Percentiles rank a stretch among this genome's conserved stretches.
Evolutionary conservation across 2,888 invertebrate species (phyloP).

Genomic region (Cryptophagus acutangulus): DNA sequence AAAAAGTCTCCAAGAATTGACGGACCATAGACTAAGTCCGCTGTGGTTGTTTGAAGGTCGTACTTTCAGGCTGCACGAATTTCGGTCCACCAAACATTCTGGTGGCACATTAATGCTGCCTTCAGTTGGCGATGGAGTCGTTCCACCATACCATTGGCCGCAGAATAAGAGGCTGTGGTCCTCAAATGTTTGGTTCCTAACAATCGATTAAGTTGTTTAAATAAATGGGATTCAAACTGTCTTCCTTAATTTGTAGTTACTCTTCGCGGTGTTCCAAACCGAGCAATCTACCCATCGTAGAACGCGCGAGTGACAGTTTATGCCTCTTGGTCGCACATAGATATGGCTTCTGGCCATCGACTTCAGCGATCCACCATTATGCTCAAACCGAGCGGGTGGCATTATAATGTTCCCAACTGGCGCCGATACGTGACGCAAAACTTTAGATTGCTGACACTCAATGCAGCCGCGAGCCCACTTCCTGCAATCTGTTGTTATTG

Average conservation of each 20-base stretch:
- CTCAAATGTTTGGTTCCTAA: conserved; percentile 15
- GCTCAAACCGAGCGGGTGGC: conserved; percentile 19
- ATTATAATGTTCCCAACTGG: conserved; percentile 28
- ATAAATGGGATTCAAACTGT: conserved; percentile 1
- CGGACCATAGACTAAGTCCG: conserved; percentile 36
- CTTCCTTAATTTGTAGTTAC: conserved; percentile 19
- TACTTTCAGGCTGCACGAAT: conserved; percentile 4
- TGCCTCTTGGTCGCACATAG: too few relatives aligned
- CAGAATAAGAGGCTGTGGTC: conserved; percentile 22
- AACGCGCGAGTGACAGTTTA: conserved; percentile 6
- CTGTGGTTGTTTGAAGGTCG: conserved; percentile 13
- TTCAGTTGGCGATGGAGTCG: conserved; percentile 16
- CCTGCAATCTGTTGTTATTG: conserved; percentile 36
- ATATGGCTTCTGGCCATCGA: conserved; percentile 22
- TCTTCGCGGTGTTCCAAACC: conserved; percentile 9
- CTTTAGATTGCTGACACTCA: conserved; percentile 38
- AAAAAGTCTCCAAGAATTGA: conserved; percentile 27
- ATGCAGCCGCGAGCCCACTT: conserved; percentile 33
- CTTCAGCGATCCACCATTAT: conserved; percentile 20
- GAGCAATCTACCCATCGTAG: conserved; percentile 4
- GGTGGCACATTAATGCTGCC: conserved; percentile 7
- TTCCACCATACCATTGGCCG: conserved; percentile 19
- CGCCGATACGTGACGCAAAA: conserved; percentile 31
- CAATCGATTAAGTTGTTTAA: not conserved
- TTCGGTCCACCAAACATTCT: conserved; percentile 14